Base-by-base conservation (phyloP, 2,797 vertebrate genomes). In the Danio jaintianensis region DNA sequence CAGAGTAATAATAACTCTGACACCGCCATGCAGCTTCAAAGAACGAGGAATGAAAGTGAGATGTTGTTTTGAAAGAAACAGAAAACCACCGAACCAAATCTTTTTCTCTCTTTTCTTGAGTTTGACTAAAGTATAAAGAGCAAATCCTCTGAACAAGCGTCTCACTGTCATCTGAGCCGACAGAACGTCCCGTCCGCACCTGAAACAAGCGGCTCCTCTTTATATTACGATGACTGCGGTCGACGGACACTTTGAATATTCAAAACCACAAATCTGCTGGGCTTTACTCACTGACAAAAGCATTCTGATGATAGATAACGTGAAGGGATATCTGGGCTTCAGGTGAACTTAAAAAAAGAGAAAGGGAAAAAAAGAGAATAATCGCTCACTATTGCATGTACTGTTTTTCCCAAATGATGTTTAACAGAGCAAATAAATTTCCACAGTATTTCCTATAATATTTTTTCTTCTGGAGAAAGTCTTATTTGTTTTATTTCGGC, bases 231-330 rank as follows among this genome's bases (percentile, higher is more conserved):
- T 15, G 29, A 16, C 45, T 61, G 58, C 43, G 59, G 22, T 59
- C 43, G 56, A 75, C 36, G 8, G 50, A 71, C 2, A 4, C 36
- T 55, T 55, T 70, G 36, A 70, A 70, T 55, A 40, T 38, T 50
- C 9, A 50, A 36, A 50, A n/a, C 38, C 29, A 61, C 43, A 18
- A 18, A 75, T 22, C 59, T 50, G n/a, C 9, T 8, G 43, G 73
- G 10, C 15, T 40, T 59, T 58, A 29, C 47, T 47, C 52, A 47
- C 40, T 59, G n/a, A 48, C 58, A 62, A 63, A 45, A 62, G 58
- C 29, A 48, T 63, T 38, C 58, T 75, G 73, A 75, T 52, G 59
- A 52, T 15, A 12, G 40, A 56, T 45, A 67, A 53, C 40, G 48
- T 68, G 47, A 48, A 62, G 22, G 20, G 45, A 45, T 45, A n/a